Evolutionary conservation across 2,113 vertebrate species (phyloP), one percentile per base, ranked within the genome.

Genomic region (Pteronura brasiliensis): DNA sequence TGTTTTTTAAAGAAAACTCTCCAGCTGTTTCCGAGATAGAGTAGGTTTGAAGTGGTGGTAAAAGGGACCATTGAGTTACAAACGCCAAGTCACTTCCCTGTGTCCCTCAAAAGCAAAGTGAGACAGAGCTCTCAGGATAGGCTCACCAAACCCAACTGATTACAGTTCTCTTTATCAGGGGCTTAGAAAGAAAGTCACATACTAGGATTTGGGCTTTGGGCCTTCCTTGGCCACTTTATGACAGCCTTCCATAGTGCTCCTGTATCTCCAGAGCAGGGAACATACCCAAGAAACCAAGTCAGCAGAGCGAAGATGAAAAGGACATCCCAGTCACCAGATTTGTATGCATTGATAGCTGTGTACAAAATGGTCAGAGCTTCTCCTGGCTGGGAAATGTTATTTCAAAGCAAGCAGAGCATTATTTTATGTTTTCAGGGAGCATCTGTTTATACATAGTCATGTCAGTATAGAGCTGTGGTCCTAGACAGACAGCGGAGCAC

Each of bases 281-380:
- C 95, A 96, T 1, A 87, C 14, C 93, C 98, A 97, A 63, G 61
- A 97, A 86, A 93, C 20, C 72, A 98, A 34, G 96, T 95, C 97
- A 92, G 94, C 84, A 98, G 90, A 23, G 96, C 97, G 42, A 96
- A 69, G 77, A 95, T 4, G 31, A 98, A 97, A 65, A 97, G 84
- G n/a, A 96, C 31, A 17, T 97, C 98, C 97, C 97, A 97, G 80
- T 79, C 97, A 4, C 47, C 82, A 81, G 92, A 61, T 63, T 92
- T 52, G 80, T 96, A 98, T 0, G 94, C 98, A 81, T 97, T 98
- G 36, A 98, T 91, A 23, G 95, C 91, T 39, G 67, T 97, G n/a
- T 96, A 92, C 76, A 97, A 31, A 65, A 98, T 20, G 14, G 94
- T 98, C 39, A 97, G 86, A 52, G 14, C 97, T 96, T 98, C 94